A percentile compares a stretch with the other conserved stretches of the same genome.
Conservation (phyloP, 2,113 vertebrate species). For the Seriola quinqueradiata region DNA sequence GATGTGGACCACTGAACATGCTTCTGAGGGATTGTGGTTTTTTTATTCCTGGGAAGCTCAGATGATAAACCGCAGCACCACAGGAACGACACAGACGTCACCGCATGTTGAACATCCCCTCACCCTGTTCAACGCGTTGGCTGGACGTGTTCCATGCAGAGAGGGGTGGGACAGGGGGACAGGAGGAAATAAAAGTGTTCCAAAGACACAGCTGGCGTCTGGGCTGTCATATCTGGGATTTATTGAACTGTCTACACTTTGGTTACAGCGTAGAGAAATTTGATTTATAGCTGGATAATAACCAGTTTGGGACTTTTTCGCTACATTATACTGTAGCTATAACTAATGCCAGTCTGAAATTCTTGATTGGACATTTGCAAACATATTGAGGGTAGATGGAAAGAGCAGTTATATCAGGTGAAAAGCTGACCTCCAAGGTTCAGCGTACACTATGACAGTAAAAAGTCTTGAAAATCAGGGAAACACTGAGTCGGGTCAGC, state of each 20-base stretch:
- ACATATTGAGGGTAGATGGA: conserved; percentile 1
- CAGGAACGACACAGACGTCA: neutral
- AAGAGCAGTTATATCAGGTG: conserved; percentile 42
- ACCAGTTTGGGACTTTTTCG: conserved; percentile 16
- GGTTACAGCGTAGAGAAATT: conserved; percentile 27
- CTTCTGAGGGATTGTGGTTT: conserved; percentile 3
- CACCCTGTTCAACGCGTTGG: neutral
- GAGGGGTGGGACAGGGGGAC: neutral
- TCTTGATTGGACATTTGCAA: conserved; percentile 23
- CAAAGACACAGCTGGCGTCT: conserved; percentile 49
- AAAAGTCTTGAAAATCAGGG: conserved; percentile 60
- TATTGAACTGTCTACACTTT: conserved; percentile 24
- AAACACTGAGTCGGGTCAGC: conserved; percentile 26
- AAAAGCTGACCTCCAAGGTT: conserved; percentile 21
- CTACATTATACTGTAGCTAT: neutral
- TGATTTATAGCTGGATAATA: conserved; percentile 30
- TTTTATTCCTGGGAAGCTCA: conserved; percentile 6
- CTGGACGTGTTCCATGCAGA: neutral
- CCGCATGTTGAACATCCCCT: neutral
- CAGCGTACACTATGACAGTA: conserved; percentile 15
- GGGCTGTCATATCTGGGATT: conserved; percentile 39
- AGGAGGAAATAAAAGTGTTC: conserved; percentile 23
- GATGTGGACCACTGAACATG: conserved; percentile 22
- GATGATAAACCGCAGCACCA: conserved; percentile 13
- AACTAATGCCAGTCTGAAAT: conserved; percentile 6